Evolutionary conservation across 2,113 vertebrate genomes (phyloP), one percentile per base, ranked within the genome.

Genomic region (Catharus minimus): DNA sequence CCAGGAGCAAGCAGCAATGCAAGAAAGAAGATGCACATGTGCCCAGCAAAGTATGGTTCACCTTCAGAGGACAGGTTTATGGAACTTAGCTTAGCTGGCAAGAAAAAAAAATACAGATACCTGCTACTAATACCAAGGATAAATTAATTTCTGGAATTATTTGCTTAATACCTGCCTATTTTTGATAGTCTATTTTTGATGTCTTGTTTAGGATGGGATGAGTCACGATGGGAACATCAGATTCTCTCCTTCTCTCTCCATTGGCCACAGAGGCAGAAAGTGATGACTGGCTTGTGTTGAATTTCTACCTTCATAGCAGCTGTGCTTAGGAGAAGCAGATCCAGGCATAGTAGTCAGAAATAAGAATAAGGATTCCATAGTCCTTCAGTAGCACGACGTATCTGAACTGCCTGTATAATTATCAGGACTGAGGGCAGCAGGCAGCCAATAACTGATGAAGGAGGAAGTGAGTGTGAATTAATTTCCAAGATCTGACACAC

Each of bases 391-490:
- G 41, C 38, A 93, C 86, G 53, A 67, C 49, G 38, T 78, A 8
- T 68, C 66, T 84, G 80, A 91, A 53, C 20, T 78, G 26, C 49
- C 64, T 89, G 36, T 47, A 13, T 44, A 76, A 86, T 85, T 89
- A 66, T 32, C 71, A 74, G n/a, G 27, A 80, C 68, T 84, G 85
- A 90, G 61, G 44, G 17, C 32, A 84, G 49, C 50, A 68, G 43
- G 28, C 41, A 75, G 49, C 3, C 0, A 11, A 39, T 64, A 67
- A 76, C 57, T 71, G 76, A 88, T 90, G 82, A 50, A 32, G 20
- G 33, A 92, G 32, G 82, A 95, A 86, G 88, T 78, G 28, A 11
- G 19, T 81, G 33, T 61, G 68, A 93, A 78, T 86, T 80, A 72
- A 57, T 87, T 94, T 87, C 46, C 43, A 28, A 57, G 41, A 53